Base-by-base conservation (phyloP, 2,888 invertebrate genomes). In the Drosophila pseudotalamancana region DNA sequence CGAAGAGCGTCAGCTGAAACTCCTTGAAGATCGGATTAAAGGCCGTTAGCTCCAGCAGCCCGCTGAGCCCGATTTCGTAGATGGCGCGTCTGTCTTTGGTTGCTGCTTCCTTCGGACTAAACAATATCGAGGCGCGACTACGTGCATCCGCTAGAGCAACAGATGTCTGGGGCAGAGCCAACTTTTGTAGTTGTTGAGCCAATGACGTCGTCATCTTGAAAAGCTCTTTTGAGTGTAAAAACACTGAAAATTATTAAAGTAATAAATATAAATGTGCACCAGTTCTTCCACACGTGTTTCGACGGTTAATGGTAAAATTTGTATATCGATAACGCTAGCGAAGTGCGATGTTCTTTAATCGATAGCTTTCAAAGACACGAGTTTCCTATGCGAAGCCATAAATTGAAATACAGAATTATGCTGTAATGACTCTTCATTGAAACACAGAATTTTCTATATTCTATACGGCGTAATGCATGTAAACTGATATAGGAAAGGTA, bases 31-130 rank as follows among this genome's bases (percentile, higher is more conserved):
- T 92, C 49, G 93, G 92, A 89, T 97, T 95, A 6, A 98, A 91
- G 6, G 93, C 92, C 31, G 94, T 94, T 12, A 99, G 92, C 87
- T 98, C 97, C 65, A 95, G 94, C 0, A 99, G 92, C 0, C 99
- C 99, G 89, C 94, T 95, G 9, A 95, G 81, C 91, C 98, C 99
- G 49, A 98, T 95, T 88, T 97, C 95, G 90, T 95, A 97, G 75
- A 98, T 95, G 0, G 96, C 96, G 72, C 97, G 96, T 46, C 95
- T 94, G 84, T 97, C 96, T 82, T 97, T 94, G 35, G 94, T 94
- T 0, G 97, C 97, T 0, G 98, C 99, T 91, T 98, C 97, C 88
- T 95, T 96, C 0, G 96, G 94, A 86, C 97, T 96, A 90, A 98
- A 99, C 1, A 99, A 92, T 74, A 99, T 93, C 0, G 99, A 98